These are phyloP conservation scores for Phortica variegata DNA, from an alignment of 1,140 invertebrate genomes.

Conservation along the genomic window DNA sequence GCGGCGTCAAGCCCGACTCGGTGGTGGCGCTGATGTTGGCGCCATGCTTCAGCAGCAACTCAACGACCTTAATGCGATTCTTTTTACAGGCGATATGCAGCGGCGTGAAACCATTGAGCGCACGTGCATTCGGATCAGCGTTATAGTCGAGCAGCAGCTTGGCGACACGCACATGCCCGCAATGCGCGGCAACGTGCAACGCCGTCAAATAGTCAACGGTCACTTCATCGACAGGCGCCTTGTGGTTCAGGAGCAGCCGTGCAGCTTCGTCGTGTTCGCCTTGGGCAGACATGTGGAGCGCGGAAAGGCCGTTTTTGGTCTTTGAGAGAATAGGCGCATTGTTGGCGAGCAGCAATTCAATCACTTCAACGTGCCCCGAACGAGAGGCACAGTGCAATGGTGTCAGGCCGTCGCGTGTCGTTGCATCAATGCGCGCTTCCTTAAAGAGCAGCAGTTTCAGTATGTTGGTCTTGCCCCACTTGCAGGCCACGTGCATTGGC, in stretches of 20 bases:
- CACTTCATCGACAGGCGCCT: constrained; percentile 95
- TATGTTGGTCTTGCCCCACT: constrained; percentile 64
- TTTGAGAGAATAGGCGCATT: constrained; percentile 93
- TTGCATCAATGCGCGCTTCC: constrained; percentile 90
- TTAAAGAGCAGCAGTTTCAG: constrained; percentile 79
- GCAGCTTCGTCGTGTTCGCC: constrained; percentile 97
- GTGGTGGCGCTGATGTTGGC: constrained; percentile 75
- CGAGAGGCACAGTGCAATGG: constrained; percentile 90
- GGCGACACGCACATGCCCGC: constrained; percentile 90
- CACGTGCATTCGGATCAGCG: constrained; percentile 95
- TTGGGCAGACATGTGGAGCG: constrained; percentile 92
- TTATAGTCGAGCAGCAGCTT: constrained; percentile 90
- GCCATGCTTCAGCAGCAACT: constrained; percentile 89
- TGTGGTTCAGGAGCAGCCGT: constrained; percentile 85
- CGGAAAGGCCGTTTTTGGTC: constrained; percentile 94
- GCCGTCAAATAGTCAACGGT: constrained; percentile 97
- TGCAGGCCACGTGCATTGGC: constrained; percentile 80
- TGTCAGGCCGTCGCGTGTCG: constrained; percentile 92
- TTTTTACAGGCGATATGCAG: constrained; percentile 99
- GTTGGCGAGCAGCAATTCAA: constrained; percentile 87
- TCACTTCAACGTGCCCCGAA: constrained; percentile 94
- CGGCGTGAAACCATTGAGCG: constrained; percentile 97
- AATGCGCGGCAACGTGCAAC: constrained; percentile 93
- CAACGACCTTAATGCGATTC: constrained; percentile 95
- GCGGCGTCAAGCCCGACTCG: constrained; percentile 84